Base-by-base conservation (phyloP, 92 coral and sea anemone genomes). In the Muricea muricata region DNA sequence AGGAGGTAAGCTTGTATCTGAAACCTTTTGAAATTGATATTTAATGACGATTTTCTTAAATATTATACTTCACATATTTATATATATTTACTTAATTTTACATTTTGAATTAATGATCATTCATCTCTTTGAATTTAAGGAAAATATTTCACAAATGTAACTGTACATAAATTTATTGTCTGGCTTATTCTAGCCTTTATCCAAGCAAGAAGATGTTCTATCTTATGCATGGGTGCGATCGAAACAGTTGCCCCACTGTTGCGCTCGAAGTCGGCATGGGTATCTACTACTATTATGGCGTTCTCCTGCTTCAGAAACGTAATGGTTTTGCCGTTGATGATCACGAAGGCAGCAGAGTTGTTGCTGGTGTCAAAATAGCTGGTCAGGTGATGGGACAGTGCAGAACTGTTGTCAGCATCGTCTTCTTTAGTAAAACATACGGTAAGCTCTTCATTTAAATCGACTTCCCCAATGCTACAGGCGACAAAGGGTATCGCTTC, bases 291-390 rank as follows among this genome's bases (percentile, higher is more conserved):
- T 10, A 74, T 30, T 12, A 84, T 84, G 45, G 50, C 40, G 40
- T 73, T 55, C 37, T 26, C 82, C 42, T 83, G 65, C 52, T 86
- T 82, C 48, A 83, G 76, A 17, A 83, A 75, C 56, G 77, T 56
- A 24, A 83, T 75, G 70, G 91, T 83, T 84, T 73, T 84, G 24
- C 91, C 47, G 47, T 41, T 77, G 37, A 85, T 40, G 46, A 85
- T 76, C 3, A 85, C 84, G 24, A 85, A 41, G 42, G 39, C 89
- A 39, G 89, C 84, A 63, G 79, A 20, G 24, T 75, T 40, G 30
- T 54, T 55, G 80, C 37, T 72, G 23, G 32, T 35, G 0, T 56
- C 54, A 12, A 80, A 65, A 17, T 80, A 21, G 47, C 28, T 29
- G 4, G 50, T 37, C 10, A 80, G 60, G 17, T 80, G 85, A 26